Base-by-base conservation (phyloP, 2,888 invertebrate species). In the Hydrotaea diabolus region DNA sequence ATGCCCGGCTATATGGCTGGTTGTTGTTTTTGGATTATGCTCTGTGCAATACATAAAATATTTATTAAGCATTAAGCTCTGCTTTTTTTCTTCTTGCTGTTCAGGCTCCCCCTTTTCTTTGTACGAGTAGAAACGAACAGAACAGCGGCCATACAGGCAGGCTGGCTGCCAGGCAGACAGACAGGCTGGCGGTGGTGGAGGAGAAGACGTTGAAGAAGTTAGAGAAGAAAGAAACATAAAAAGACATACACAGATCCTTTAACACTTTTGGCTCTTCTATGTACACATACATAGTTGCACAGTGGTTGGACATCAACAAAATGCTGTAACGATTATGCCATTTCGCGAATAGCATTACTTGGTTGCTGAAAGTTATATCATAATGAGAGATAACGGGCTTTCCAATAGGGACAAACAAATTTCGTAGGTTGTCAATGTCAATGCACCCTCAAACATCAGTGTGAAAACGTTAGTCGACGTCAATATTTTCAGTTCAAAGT, bases 191-290 rank as follows among this genome's bases (percentile, higher is more conserved):
- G 39, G 39, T 7, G 53, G 43, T 15, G 53, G 72, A 78, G 39
- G 39, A 39, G 71, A 57, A 71, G 71, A 57, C 55, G 39, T 26
- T 2, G 21, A 43, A n/a, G 69, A 43, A 66, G 64, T 26, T 66
- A 55, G 8, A 55, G 36, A 31, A 53, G 55, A 39, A 57, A 73
- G 73, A 55, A 80, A 46, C 77, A 80, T 49, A 62, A 80, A 74
- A 77, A 76, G 59, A 77, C 26, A 76, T 77, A 39, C 66, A 77
- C 66, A 77, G 55, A 76, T 85, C 59, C 73, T 85, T 79, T 64
- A 85, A 85, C 78, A 82, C 82, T 82, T 85, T 69, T 46, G 69
- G 79, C 76, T 74, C 69, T 69, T 82, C 53, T 75, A 49, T 36
- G 55, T 73, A 73, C 55, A 55, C 57, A 73, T 46, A 73, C n/a